These are phyloP conservation scores for Dolichallabes microphthalmus DNA, from an alignment of 2,113 vertebrate genomes.

Conservation along the genomic window DNA sequence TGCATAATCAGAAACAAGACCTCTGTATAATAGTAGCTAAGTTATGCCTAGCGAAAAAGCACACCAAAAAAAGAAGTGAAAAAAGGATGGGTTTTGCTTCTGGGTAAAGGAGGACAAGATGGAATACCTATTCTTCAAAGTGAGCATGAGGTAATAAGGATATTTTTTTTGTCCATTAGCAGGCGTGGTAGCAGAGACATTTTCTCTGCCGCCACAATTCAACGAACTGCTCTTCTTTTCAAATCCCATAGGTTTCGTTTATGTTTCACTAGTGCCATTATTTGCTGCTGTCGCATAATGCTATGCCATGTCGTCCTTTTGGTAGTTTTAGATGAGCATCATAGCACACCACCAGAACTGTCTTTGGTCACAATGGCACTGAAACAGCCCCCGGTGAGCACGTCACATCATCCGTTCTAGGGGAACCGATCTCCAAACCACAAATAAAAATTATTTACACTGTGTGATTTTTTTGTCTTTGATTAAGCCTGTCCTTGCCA, in stretches of 20 bases:
- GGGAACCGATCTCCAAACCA: background rate
- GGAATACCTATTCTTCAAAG: constrained; percentile 16
- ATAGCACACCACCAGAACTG: background rate
- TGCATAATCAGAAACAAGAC: background rate
- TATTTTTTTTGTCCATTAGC: constrained; percentile 9
- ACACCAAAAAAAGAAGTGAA: background rate
- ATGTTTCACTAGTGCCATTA: constrained; percentile 2
- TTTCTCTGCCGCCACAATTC: background rate
- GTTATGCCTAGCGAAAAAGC: background rate
- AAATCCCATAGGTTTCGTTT: constrained; percentile 18
- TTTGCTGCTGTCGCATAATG: constrained; percentile 11
- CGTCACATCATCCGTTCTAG: background rate
- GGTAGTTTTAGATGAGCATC: background rate
- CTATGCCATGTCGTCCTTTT: background rate
- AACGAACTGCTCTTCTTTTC: background rate
- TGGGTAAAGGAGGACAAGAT: constrained; percentile 1
- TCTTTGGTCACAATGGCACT: background rate
- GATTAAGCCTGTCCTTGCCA: background rate
- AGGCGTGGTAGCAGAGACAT: background rate
- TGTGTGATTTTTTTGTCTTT: background rate
- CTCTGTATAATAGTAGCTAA: background rate
- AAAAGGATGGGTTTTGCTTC: background rate
- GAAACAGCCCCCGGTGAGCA: background rate
- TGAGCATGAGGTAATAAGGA: constrained; percentile 12
- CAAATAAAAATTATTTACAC: background rate